Percentiles rank a stretch among this genome's conserved stretches.
phyloP scores from a whole-genome alignment of 92 coral and sea anemone genomes.

The Phenganax marumi region DNA sequence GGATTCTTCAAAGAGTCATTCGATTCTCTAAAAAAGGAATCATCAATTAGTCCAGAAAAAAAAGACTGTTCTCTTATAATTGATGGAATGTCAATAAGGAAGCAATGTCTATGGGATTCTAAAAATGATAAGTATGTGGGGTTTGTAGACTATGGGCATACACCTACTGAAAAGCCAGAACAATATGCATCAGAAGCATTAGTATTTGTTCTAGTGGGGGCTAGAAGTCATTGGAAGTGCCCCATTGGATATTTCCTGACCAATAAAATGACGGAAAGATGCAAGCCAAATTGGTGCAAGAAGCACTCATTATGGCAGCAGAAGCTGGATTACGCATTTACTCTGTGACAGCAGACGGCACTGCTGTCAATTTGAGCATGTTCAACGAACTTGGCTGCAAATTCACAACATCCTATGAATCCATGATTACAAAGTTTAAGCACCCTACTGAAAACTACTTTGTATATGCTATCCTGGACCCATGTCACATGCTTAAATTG shows the following conservation, averaged over 20 bases:
- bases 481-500: conserved; percentile 10
- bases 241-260: conserved; percentile 9
- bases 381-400: conserved; percentile 9
- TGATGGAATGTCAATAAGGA: neutral
- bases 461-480: neutral
- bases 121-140: conserved; percentile 6
- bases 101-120: neutral
- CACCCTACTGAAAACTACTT: neutral
- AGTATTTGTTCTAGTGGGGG: neutral
- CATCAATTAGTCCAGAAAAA: neutral
- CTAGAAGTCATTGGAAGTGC: neutral
- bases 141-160: neutral
- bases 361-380: neutral
- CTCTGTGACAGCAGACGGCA: conserved; percentile 18
- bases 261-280: conserved; percentile 7
- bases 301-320: conserved; percentile 13
- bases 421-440: neutral
- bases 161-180: neutral
- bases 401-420: neutral
- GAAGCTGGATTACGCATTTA: conserved; percentile 8
- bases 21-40: neutral
- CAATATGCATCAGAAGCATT: neutral
- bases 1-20: conserved; percentile 4
- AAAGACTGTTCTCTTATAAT: conserved; percentile 15
- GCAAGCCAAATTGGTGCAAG: conserved; percentile 3